These are phyloP conservation scores for Yponomeuta evonymella DNA, from an alignment of 2,888 invertebrate species.

Conservation along the genomic window DNA sequence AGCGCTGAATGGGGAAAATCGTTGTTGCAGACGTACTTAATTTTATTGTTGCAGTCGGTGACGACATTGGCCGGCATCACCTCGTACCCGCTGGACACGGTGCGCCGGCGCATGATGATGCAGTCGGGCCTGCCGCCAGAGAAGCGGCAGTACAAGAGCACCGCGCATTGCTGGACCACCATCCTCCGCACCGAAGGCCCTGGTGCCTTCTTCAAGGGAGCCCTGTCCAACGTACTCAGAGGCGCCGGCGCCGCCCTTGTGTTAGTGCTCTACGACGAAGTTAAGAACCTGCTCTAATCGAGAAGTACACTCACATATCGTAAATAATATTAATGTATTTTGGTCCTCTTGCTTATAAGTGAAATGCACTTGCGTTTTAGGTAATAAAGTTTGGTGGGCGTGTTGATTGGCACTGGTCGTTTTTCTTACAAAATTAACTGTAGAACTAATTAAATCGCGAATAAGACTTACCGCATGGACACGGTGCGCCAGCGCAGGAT, in stretches of 20 bases:
- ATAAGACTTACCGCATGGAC: no score
- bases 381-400: neutral
- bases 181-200: conserved; percentile 88
- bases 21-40: no score
- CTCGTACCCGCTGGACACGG: conserved; percentile 97
- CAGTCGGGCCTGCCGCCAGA: conserved; percentile 88
- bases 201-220: conserved; percentile 95
- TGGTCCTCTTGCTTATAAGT: neutral
- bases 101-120: conserved; percentile 99
- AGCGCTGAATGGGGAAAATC: no score
- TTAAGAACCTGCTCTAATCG: conserved; percentile 79
- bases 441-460: no score
- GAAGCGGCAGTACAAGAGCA: conserved; percentile 91
- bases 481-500: no score
- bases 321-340: no score
- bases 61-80: conserved; percentile 89
- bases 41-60: conserved; percentile 59
- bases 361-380: neutral
- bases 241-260: conserved; percentile 96
- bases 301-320: neutral
- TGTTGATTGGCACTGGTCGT: neutral
- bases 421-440: neutral
- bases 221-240: conserved; percentile 93
- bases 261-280: conserved; percentile 91
- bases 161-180: conserved; percentile 91